Percentiles rank a stretch among this genome's conserved stretches.
These are phyloP conservation scores for Drosophila hawaiiensis DNA, from an alignment of 2,888 invertebrate genomes.

Conservation along the genomic window DNA sequence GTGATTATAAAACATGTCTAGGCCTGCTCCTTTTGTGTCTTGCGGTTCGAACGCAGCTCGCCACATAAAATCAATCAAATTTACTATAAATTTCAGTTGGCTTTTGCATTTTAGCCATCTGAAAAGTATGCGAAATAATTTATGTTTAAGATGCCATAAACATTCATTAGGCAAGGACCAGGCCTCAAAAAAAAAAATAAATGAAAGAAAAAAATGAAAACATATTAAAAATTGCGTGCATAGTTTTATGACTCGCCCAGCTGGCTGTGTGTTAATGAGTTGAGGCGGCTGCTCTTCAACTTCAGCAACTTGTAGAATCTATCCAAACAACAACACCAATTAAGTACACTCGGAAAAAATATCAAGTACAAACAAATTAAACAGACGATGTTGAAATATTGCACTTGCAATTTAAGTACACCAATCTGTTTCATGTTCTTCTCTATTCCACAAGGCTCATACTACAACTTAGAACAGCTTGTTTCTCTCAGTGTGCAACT, in stretches of 20 bases:
- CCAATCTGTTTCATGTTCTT: neutral
- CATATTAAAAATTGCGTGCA: conserved; percentile 55
- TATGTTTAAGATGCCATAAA: conserved; percentile 77
- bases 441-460: neutral
- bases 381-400: neutral
- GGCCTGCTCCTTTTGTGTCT: conserved; percentile 31
- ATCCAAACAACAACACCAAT: neutral
- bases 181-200: conserved; percentile 29
- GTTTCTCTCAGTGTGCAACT: neutral
- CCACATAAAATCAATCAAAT: conserved; percentile 81
- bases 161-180: conserved; percentile 68
- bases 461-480: neutral
- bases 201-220: conserved; percentile 12
- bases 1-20: conserved; percentile 4
- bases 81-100: conserved; percentile 70
- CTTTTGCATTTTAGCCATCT: conserved; percentile 45
- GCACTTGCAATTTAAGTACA: neutral
- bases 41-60: conserved; percentile 15
- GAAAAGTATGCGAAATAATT: conserved; percentile 73
- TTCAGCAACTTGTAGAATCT: conserved; percentile 5
- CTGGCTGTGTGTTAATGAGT: conserved; percentile 60
- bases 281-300: conserved; percentile 38
- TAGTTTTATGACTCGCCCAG: conserved; percentile 66
- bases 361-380: neutral
- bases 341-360: neutral